Evolutionary conservation across 1,140 invertebrate genomes (phyloP), one percentile per base, ranked within the genome.

Genomic region (Drosophila seguyi): DNA sequence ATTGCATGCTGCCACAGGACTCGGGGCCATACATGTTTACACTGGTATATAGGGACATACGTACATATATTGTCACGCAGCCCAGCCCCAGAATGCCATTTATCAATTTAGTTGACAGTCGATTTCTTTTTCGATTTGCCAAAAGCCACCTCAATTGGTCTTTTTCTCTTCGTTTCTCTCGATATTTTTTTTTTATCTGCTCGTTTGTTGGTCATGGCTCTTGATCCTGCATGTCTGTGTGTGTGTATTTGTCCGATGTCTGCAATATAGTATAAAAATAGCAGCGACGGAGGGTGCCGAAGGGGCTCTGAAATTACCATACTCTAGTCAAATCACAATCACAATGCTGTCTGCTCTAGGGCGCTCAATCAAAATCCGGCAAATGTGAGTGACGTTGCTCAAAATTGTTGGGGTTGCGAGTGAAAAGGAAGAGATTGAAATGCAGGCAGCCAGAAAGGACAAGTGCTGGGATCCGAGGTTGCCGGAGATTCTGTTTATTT

Each of bases 41-140:
- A 59, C 34, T 36, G 18, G 52, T 14, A 25, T 44, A 44, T 65
- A 61, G n/a, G 31, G 42, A 16, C 57, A 10, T 29, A 18, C 25
- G 47, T 50, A 55, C 59, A 71, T 73, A 72, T 79, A 75, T 84
- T 79, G 81, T 81, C 85, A 88, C 74, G 74, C 74, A 85, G 60
- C 41, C 66, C 74, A 75, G 56, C 45, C 63, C 67, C 67, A 55
- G 69, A 85, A 79, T 73, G 88, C 85, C 88, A 91, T 91, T 91
- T 91, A 91, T 91, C 90, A 91, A 91, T 90, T 91, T 91, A 85
- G 79, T 83, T 91, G 88, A 90, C 88, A 91, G 84, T 91, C 90
- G 81, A 91, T 91, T 91, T 90, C 88, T 91, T 86, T 72, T 85
- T 90, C 85, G 76, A 88, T 84, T 88, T 79, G 52, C 60, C 74